Base-by-base conservation (phyloP, 2,797 vertebrate genomes). In the Enteromius afrohamiltoni region DNA sequence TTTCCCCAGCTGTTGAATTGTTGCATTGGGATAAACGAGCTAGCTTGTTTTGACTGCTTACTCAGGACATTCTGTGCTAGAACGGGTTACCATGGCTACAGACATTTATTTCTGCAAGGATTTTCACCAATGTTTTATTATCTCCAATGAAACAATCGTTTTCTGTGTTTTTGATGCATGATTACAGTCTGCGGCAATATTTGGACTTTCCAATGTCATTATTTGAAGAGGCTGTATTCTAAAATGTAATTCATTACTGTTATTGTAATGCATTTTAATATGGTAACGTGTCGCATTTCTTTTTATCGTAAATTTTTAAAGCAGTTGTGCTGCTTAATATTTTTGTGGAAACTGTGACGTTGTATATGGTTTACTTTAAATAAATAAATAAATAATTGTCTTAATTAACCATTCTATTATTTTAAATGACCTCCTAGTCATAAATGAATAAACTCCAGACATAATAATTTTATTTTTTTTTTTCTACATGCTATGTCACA, bases 21-120 rank as follows among this genome's bases (percentile, higher is more conserved):
- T 67, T 68, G 47, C 34, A 34, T 45, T 8, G 23, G 7, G 49
- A 13, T 83, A 69, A 68, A 68, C 21, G 21, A 42, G 42, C 47
- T 19, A 47, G 51, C 37, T 77, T 83, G 81, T 83, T 83, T 77
- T 69, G 81, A 69, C 74, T 77, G 81, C 74, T 77, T 45, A 69
- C 34, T 77, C 81, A 5, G 37, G 62, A 83, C 64, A 37, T 77
- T 83, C 62, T 69, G 71, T 83, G 81, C 23, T 55, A 10, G 40
- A 77, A 77, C 14, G 51, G 37, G 81, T 83, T 83, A 58, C 51
- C 73, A 77, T 77, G 64, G 37, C 19, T 69, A 77, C 74, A 83
- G 80, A 82, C 37, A 69, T 68, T 82, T 76, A 40, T 82, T 82
- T 51, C 34, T 75, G 47, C 45, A 55, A 29, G 71, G 31, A 40